Evolutionary conservation across 2,888 invertebrate genomes (phyloP).

Genomic region (Nasonovia ribisnigri): DNA sequence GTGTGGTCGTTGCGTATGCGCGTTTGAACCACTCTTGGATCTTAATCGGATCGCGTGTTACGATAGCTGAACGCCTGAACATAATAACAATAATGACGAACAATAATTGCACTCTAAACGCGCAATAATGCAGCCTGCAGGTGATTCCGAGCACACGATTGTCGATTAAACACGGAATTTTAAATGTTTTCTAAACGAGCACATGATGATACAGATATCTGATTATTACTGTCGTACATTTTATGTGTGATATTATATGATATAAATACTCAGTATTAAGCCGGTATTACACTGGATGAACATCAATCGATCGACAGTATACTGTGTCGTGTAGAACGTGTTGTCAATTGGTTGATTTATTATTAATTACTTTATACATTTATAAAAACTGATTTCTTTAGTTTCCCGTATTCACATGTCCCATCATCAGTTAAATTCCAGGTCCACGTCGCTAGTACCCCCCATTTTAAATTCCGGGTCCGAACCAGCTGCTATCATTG

Average conservation of each 20-base stretch:
- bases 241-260: not conserved
- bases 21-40: not conserved
- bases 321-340: too few relatives aligned
- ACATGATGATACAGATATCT: not conserved
- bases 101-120: not conserved
- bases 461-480: too few relatives aligned
- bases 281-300: too few relatives aligned
- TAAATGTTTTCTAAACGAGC: conserved; percentile 25
- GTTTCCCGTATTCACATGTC: too few relatives aligned
- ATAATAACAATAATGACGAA: not conserved
- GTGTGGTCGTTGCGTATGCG: not conserved
- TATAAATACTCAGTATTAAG: not conserved
- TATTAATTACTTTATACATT: too few relatives aligned
- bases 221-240: not conserved
- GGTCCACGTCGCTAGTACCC: too few relatives aligned
- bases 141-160: not conserved
- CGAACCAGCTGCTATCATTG: too few relatives aligned
- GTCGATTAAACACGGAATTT: conserved; percentile 10
- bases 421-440: too few relatives aligned
- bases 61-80: not conserved
- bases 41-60: not conserved
- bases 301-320: too few relatives aligned
- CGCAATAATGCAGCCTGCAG: not conserved
- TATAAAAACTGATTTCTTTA: too few relatives aligned
- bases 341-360: too few relatives aligned